Base-by-base conservation (phyloP, 2,888 invertebrate genomes). In the Hyalella azteca region DNA sequence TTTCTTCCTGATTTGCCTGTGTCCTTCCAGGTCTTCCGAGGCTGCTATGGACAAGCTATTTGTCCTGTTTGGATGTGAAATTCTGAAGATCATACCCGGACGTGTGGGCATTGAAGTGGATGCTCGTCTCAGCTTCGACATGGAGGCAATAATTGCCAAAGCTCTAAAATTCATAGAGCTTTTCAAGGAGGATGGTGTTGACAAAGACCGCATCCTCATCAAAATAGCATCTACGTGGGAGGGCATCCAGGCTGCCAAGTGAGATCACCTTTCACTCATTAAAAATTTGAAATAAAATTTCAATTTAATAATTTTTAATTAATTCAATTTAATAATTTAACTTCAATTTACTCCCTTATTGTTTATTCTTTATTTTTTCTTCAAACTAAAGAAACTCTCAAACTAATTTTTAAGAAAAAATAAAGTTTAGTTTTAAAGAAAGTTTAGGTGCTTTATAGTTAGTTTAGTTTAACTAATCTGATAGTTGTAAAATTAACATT, bases 211-310 rank as follows among this genome's bases (percentile, higher is more conserved):
- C 79, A 93, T 99, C 87, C 91, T 99, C 29, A 98, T 99, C 85
- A 99, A 99, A 89, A 90, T 99, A 85, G 97, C 98, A 0, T 96
- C 98, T 0, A 98, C 99, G 0, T 99, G 99, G 99, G 99, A 99
- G 90, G 98, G 99, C 40, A 97, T 99, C 85, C 95, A 98, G 89
- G 98, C 98, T 41, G 99, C 97, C 32, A 94, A 92, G 95, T 95
- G 90, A n/a, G n/a, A n/a, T n/a, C n/a, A n/a, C n/a, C n/a, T n/a
- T n/a, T n/a, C n/a, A n/a, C 89, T 90, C 86, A 26, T 29, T 39
- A 41, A 54, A 29, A 29, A 49, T 50, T 40, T 54, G 76, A 41
- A 77, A 73, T 60, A 76, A 3, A 41, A 22, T 41, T n/a, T n/a
- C 45, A 76, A 78, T 45, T 76, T 36, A 73, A 45, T 29, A 45